phyloP scores from a whole-genome alignment of 2,113 vertebrate genomes.

The Eidolon helvum region DNA sequence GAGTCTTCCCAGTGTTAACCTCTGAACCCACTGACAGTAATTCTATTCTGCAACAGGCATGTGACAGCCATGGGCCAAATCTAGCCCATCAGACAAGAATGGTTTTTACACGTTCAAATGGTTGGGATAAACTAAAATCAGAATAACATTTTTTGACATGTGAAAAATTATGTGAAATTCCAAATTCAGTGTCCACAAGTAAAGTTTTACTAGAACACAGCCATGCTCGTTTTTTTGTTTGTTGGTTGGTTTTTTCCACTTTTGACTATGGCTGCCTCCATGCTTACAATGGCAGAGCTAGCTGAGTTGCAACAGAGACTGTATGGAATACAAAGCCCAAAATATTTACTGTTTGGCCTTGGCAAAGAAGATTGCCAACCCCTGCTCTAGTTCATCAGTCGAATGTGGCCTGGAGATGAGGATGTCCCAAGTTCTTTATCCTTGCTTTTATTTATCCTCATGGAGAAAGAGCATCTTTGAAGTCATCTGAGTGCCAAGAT shows the following conservation, averaged over 20 bases:
- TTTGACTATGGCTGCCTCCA: background rate
- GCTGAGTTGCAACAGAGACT: background rate
- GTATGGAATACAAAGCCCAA: background rate
- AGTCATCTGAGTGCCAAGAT: background rate
- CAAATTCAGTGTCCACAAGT: background rate
- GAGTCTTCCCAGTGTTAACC: background rate
- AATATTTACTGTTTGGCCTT: background rate
- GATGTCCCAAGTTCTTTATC: no score
- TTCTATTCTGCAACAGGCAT: background rate
- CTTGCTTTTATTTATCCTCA: background rate
- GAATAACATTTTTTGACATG: background rate
- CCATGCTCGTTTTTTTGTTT: background rate
- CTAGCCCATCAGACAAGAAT: background rate
- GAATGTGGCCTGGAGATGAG: background rate
- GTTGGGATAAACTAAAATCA: background rate
- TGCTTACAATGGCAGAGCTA: background rate
- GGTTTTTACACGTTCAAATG: background rate
- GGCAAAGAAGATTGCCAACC: background rate
- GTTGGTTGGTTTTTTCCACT: background rate
- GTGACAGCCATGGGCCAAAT: background rate
- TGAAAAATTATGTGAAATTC: background rate
- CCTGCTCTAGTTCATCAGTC: background rate
- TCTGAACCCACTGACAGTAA: background rate
- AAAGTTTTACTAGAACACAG: background rate
- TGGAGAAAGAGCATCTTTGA: background rate